Evolutionary conservation across 2,797 vertebrate genomes (phyloP).

Genomic region (Melopsittacus undulatus): DNA sequence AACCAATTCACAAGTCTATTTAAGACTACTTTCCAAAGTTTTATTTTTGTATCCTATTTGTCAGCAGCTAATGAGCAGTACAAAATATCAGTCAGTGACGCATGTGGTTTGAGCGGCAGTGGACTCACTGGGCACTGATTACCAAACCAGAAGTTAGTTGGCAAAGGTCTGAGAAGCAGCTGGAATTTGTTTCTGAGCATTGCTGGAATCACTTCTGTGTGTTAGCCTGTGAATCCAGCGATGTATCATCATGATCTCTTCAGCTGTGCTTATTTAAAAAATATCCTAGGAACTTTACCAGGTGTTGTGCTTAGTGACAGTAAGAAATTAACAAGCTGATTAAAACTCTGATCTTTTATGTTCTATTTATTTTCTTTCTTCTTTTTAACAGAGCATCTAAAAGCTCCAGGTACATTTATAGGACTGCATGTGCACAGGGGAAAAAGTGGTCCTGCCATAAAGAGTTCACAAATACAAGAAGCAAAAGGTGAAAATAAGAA

Average conservation of each 20-base stretch:
- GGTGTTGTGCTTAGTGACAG: neutral
- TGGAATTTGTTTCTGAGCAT: neutral
- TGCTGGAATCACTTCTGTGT: neutral
- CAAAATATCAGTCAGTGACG: neutral
- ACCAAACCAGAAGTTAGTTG: neutral
- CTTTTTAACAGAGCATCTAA: neutral
- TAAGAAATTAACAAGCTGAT: neutral
- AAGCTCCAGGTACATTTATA: neutral
- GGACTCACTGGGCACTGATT: neutral
- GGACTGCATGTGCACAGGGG: neutral
- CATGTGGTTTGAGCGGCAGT: neutral
- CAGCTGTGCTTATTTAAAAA: neutral
- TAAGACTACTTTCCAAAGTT: neutral
- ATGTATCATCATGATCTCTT: neutral
- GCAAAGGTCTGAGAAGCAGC: neutral
- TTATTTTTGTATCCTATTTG: neutral
- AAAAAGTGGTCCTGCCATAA: neutral
- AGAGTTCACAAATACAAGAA: neutral
- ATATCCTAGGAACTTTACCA: neutral
- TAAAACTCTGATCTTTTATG: neutral
- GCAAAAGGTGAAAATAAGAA: neutral
- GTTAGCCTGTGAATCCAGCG: neutral
- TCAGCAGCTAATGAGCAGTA: conserved; percentile 4
- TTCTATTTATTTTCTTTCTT: neutral
- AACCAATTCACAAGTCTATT: conserved; percentile 18